These are phyloP conservation scores for Sarotherodon lohbergeri DNA, from an alignment of 2,113 vertebrate species.

Conservation along the genomic window DNA sequence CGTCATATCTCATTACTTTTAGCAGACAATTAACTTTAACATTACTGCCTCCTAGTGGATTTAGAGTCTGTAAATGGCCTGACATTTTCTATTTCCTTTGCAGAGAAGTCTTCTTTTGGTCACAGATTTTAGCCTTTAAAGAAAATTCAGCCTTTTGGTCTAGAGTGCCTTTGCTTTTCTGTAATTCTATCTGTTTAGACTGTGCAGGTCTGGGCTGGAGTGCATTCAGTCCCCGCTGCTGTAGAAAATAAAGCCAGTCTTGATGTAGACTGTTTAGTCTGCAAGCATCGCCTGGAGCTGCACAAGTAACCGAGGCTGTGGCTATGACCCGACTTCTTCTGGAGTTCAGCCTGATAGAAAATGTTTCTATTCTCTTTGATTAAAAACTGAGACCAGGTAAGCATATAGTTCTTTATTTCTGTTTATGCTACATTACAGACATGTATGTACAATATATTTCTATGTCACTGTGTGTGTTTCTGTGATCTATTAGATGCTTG, in stretches of 20 bases:
- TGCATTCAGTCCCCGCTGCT: not conserved
- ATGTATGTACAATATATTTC: not conserved
- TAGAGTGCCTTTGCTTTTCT: not conserved
- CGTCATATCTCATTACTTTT: slow-evolving; percentile 29
- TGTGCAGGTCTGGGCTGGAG: not conserved
- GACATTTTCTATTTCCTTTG: not conserved
- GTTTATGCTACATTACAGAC: not conserved
- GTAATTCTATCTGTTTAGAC: not conserved
- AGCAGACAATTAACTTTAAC: not conserved
- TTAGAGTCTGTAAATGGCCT: not conserved
- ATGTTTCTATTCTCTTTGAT: not conserved
- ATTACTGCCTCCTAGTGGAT: slow-evolving; percentile 40
- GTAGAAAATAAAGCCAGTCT: not conserved
- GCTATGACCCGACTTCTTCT: not conserved
- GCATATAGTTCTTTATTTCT: not conserved
- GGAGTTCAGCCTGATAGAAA: not conserved
- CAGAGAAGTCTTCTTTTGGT: not conserved
- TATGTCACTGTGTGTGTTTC: not conserved
- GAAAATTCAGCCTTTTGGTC: not conserved
- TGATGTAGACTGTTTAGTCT: not conserved
- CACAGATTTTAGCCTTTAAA: not conserved
- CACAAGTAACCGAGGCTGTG: not conserved
- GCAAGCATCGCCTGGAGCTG: not conserved
- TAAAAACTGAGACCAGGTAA: slow-evolving; percentile 8
- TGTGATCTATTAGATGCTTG: not conserved